Base-by-base conservation (phyloP, 2,888 invertebrate species). In the Pristionchus mayeri region DNA sequence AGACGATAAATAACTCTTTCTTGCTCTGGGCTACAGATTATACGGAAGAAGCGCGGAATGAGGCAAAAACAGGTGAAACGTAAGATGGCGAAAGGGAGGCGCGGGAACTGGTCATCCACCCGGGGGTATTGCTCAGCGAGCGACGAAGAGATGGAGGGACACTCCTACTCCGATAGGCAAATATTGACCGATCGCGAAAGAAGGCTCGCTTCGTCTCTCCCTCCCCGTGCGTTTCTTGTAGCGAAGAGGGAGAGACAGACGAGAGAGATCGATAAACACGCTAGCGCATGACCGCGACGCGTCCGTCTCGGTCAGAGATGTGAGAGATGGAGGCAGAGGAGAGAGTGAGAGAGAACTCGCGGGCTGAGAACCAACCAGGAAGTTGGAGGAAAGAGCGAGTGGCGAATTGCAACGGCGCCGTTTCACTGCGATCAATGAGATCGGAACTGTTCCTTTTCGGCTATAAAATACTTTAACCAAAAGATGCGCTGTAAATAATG, bases 231-330 rank as follows among this genome's bases (percentile, higher is more conserved):
- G 37, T 30, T 67, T 67, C 67, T 67, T 67, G 67, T 67, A n/a
- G 67, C 27, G n/a, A n/a, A n/a, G n/a, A n/a, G 34, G 30, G 34
- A 18, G 71, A 44, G 71, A 48, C n/a, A n/a, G 76, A 27, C 2
- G 30, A 34, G 75, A 34, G 75, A 37, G 57, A 85, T 86, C 85
- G 84, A 86, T 86, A 52, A 60, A 85, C 84, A n/a, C 37, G 27
- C 85, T 78, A 75, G 81, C 57, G 80, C 71, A 40, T 24, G 44
- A 44, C 85, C 84, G 85, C 85, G 34, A 71, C 86, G 86, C 86
- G 85, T 80, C 85, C 52, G 13, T 6, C 21, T 7, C 34, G 50
- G 30, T 21, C 30, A n/a, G 82, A 80, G 80, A 80, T 37, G 50
- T 78, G 76, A 27, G 48, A 27, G 48, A 50, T 30, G 30, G 48